These are phyloP conservation scores for Alloscopus bannaensis DNA, from an alignment of 2,888 invertebrate genomes.

Conservation along the genomic window DNA sequence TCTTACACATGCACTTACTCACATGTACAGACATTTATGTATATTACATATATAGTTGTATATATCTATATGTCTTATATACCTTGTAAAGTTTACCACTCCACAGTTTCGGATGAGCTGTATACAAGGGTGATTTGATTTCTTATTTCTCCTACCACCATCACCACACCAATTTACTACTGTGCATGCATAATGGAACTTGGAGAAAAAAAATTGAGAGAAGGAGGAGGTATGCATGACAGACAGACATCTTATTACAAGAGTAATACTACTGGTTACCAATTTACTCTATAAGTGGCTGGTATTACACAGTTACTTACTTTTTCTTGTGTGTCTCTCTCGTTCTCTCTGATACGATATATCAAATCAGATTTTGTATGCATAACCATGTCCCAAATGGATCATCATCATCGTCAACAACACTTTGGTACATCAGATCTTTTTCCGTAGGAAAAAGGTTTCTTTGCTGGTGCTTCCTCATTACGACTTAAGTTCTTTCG, in stretches of 20 bases:
- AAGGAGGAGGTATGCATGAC: constrained; percentile 36
- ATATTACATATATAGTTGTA: constrained; percentile 5
- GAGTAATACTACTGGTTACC: constrained; percentile 62
- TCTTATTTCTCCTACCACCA: constrained; percentile 20
- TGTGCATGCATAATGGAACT: constrained; percentile 18
- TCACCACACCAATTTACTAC: neutral
- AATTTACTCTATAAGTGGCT: constrained; percentile 62
- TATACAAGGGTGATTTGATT: no score
- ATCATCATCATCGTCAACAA: constrained; percentile 41
- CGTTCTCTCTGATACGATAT: constrained; percentile 23
- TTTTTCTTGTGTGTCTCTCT: constrained; percentile 39
- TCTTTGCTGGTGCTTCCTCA: constrained; percentile 54
- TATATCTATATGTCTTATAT: neutral
- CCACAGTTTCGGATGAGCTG: no score
- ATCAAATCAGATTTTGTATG: constrained; percentile 49
- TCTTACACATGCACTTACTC: constrained; percentile 45
- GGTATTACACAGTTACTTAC: constrained; percentile 61
- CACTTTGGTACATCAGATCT: neutral
- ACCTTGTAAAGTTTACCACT: neutral
- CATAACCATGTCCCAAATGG: constrained; percentile 55
- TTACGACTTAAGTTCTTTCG: constrained; percentile 60
- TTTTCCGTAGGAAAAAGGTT: constrained; percentile 27
- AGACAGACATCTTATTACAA: constrained; percentile 63
- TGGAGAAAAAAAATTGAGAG: neutral
- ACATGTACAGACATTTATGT: constrained; percentile 16